Evolutionary conservation across 2,797 vertebrate species (phyloP), one percentile per base, ranked within the genome.

Genomic region (Pseudochaenichthys georgianus): DNA sequence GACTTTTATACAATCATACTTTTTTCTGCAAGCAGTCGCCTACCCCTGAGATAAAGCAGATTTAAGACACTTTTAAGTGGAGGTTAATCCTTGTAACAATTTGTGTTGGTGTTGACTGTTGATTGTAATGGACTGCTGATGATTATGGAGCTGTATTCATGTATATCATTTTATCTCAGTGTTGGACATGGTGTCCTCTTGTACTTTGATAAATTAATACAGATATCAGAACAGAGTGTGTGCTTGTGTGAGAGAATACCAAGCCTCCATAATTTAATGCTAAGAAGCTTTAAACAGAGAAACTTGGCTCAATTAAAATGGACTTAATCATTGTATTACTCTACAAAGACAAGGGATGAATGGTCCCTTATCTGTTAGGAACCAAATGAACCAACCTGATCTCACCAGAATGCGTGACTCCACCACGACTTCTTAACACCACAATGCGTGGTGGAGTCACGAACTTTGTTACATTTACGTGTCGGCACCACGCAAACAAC

Each of bases 301-400:
- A 82, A 88, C 82, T 82, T 85, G 77, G 82, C 86, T 80, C 60
- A 62, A 52, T 81, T 89, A 90, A 28, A 91, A 93, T 89, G 88
- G 86, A 92, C 85, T 90, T 92, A 87, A 93, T 92, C 69, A 83
- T 87, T 90, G 83, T 85, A 89, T 88, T 75, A 88, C 81, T 88
- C 74, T 76, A 84, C 83, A 94, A 88, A 93, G 87, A 90, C 88
- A 90, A 89, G 81, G 77, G 81, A 91, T 90, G 85, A 92, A 92
- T 89, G 82, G 54, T 72, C 80, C 85, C 81, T 90, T 92, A 93
- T 93, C 92, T 89, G 77, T 62, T 73, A 68, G 80, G 64, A 87
- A 88, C 73, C 64, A n/a, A n/a, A n/a, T n/a, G n/a, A n/a, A n/a
- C n/a, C n/a, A n/a, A n/a, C n/a, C n/a, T n/a, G n/a, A n/a, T n/a